Evolutionary conservation across 2,797 vertebrate genomes (phyloP), one percentile per base, ranked within the genome.

Genomic region (Monodelphis domestica): DNA sequence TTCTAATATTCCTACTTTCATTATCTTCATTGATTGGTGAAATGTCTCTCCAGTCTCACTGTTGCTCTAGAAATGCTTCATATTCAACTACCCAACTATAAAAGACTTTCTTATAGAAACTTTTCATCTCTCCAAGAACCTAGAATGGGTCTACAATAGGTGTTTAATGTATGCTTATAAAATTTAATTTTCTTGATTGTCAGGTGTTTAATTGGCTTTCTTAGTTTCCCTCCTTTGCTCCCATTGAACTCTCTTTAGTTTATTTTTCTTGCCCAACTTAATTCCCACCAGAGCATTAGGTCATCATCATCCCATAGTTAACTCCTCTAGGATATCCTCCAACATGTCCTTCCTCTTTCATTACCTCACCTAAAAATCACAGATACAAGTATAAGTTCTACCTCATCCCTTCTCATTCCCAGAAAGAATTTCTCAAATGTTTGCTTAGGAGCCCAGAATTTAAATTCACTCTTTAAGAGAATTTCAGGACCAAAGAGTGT

Each of bases 231-330:
- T 51, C 26, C 29, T 21, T 78, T 78, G 26, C n/a, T 51, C n/a
- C 70, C 63, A 0, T 51, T 5, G 52, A 53, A 90, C 56, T 91
- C 90, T 55, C 38, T 50, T n/a, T 14, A 1, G 50, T 45, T 50
- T 53, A 15, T 6, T n/a, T 29, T 21, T 24, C 12, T n/a, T 3
- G 10, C 53, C 63, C 51, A n/a, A 50, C 52, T 53, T 28, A 28
- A 57, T 91, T 33, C 54, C 56, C 51, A 12, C 12, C 53, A 54
- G 4, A 29, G 0, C 0, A 0, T 5, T 24, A 53, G 52, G 53
- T 84, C 9, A 9, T 4, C 1, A 24, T 10, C 3, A 0, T 7
- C n/a, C 6, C 14, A 53, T 28, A 33, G 2, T 26, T 11, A 50
- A 26, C 88, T 50, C 50, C 9, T 91, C 53, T 26, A 33, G 54